A percentile compares a stretch with the other conserved stretches of the same genome.
Evolutionary conservation across 1,140 invertebrate species (phyloP).

Genomic region (Eulimnadia texana): DNA sequence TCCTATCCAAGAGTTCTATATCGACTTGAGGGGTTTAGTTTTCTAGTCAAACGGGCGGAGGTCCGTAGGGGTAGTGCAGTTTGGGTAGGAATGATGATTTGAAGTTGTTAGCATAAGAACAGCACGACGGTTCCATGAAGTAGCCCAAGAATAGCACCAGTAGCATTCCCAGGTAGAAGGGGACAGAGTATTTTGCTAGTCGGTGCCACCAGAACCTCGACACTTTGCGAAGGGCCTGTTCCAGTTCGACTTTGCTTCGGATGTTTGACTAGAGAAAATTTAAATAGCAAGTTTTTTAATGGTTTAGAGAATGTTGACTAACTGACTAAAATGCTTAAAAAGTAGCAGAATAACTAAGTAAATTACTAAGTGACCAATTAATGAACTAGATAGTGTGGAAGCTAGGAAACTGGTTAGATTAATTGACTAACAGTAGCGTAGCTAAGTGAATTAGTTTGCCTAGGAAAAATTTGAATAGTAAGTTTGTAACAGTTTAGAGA

Average conservation of each 20-base stretch:
- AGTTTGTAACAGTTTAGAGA: too few species aligned
- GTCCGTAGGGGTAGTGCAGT: constrained; percentile 65
- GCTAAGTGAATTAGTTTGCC: too few species aligned
- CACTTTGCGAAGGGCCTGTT: not conserved
- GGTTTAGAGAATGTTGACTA: too few species aligned
- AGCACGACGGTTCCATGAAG: constrained; percentile 65
- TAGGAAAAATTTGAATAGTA: too few species aligned
- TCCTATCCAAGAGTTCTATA: not conserved
- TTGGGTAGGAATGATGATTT: constrained; percentile 66
- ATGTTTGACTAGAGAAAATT: not conserved
- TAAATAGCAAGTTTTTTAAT: not conserved
- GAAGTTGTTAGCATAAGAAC: constrained; percentile 68
- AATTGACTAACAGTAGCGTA: too few species aligned
- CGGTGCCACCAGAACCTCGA: constrained; percentile 48
- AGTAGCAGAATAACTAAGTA: too few species aligned
- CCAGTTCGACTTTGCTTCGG: not conserved
- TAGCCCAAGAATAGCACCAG: constrained; percentile 65
- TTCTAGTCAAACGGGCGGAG: constrained; percentile 55
- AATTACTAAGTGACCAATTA: not conserved
- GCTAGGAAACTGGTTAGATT: too few species aligned
- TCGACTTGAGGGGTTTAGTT: not conserved
- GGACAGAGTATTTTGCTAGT: constrained; percentile 55
- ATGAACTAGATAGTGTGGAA: not conserved
- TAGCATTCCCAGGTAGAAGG: constrained; percentile 65
- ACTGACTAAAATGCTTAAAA: too few species aligned